Base-by-base conservation (phyloP, 2,113 vertebrate species). In the Sciurus niger region DNA sequence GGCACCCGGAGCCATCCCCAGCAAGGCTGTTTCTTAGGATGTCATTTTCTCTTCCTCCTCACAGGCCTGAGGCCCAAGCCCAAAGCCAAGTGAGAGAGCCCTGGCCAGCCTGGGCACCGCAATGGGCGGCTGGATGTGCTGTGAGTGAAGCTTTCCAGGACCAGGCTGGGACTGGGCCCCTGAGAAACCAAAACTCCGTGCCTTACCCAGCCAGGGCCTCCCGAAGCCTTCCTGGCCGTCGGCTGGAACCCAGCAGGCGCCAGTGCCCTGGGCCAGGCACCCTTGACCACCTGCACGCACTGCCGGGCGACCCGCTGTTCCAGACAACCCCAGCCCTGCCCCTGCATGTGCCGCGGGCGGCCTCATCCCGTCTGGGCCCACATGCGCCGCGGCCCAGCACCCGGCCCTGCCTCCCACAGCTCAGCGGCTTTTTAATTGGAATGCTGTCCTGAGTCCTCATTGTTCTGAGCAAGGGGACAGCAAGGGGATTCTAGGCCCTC, bases 41-140 rank as follows among this genome's bases (percentile, higher is more conserved):
- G 2, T 28, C 20, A 0, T 74, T 17, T 79, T 14, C 65, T 84
- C 24, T 88, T 24, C 58, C 94, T 88, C 28, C 51, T 94, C 40
- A 12, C 94, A 98, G 98, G 98, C 87, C 89, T 48, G 97, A 94
- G 94, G 72, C 97, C 92, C 94, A 96, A 82, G 86, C 58, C 97
- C 84, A 97, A 40, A 92, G 70, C 97, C 89, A 96, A 96, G 84
- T 97, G 91, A 98, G 67, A 4, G 46, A 12, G 17, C 40, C 16
- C 7, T 0, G 0, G 1, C 37, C 2, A 0, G 48, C 79, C 79
- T n/a, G 53, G 4, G 4, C 24, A 10, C 37, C 0, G 32, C 89
- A 0, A 13, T 0, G 4, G 14, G 55, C 24, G 13, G 30, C 93
- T 2, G 1, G 76, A 53, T 4, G 0, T 70, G 32, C 58, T 12